Conservation (phyloP, 2,888 invertebrate species). For the Criorhina ranunculi region DNA sequence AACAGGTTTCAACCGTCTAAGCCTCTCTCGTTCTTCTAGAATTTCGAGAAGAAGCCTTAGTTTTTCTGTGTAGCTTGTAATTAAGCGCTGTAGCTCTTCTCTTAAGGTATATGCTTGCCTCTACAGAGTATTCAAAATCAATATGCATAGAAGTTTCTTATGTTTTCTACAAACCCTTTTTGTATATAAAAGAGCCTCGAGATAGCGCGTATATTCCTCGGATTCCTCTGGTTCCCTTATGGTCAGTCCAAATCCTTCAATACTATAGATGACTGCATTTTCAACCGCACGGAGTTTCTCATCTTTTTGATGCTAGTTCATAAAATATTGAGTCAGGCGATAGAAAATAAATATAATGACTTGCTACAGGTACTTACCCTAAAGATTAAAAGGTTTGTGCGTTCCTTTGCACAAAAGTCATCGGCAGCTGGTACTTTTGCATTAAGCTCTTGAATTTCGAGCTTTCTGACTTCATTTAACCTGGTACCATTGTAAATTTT, state of each 20-base stretch:
- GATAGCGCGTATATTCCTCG: conserved; percentile 24
- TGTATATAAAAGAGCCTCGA: conserved; percentile 19
- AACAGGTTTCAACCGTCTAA: conserved; percentile 33
- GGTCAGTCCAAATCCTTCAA: conserved; percentile 83
- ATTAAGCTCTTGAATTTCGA: conserved; percentile 87
- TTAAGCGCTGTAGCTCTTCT: conserved; percentile 42
- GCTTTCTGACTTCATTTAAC: conserved; percentile 86
- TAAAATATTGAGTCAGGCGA: neutral
- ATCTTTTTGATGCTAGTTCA: conserved; percentile 89
- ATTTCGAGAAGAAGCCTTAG: conserved; percentile 46
- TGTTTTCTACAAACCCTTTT: conserved; percentile 37
- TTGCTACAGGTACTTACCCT: conserved; percentile 85
- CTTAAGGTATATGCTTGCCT: neutral
- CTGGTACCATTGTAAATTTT: conserved; percentile 86
- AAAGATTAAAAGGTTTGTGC: conserved; percentile 87
- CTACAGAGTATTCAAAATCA: neutral
- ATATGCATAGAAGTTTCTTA: neutral
- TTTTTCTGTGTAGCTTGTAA: conserved; percentile 53
- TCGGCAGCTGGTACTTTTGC: conserved; percentile 87
- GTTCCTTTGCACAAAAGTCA: conserved; percentile 85
- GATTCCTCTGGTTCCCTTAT: conserved; percentile 4
- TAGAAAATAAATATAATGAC: neutral
- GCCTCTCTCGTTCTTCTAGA: conserved; percentile 52
- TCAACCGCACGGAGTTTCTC: conserved; percentile 91
- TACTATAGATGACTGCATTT: conserved; percentile 88